Conservation (phyloP, 23 tunicate genomes). For the Halocynthia aurantium region DNA sequence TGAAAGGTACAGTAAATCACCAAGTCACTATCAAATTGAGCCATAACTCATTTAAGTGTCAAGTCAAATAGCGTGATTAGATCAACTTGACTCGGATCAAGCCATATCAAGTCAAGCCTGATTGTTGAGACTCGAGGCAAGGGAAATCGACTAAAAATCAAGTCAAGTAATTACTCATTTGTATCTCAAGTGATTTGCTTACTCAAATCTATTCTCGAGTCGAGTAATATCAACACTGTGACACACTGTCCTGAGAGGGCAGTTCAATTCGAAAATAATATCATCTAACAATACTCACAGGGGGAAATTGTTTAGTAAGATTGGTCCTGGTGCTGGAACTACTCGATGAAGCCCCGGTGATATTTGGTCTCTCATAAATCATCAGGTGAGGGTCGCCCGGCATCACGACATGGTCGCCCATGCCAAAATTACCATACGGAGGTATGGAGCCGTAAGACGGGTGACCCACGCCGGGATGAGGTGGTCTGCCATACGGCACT, state of each 20-base stretch:
- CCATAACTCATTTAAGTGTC: too few species aligned
- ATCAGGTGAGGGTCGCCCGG: neutral
- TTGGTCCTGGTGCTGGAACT: slow-evolving; percentile 11
- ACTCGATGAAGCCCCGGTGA: slow-evolving; percentile 26
- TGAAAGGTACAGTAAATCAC: neutral
- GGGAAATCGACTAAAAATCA: neutral
- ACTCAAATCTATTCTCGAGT: neutral
- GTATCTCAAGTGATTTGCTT: neutral
- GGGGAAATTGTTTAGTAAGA: neutral
- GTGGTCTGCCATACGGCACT: neutral
- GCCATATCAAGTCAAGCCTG: too few species aligned
- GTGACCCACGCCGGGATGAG: too few species aligned
- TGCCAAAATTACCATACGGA: neutral
- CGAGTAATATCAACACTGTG: neutral
- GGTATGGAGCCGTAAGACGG: slow-evolving; percentile 2
- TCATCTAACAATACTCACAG: neutral
- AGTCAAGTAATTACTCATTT: neutral
- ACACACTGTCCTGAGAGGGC: neutral
- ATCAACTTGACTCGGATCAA: too few species aligned
- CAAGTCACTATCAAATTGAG: too few species aligned
- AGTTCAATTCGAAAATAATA: neutral
- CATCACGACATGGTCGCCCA: slow-evolving; percentile 1
- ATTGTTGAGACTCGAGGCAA: too few species aligned
- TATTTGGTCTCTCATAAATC: slow-evolving; percentile 14
- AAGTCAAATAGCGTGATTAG: too few species aligned